Evolutionary conservation across 2,797 vertebrate species (phyloP).

Genomic region (Anabas testudineus): DNA sequence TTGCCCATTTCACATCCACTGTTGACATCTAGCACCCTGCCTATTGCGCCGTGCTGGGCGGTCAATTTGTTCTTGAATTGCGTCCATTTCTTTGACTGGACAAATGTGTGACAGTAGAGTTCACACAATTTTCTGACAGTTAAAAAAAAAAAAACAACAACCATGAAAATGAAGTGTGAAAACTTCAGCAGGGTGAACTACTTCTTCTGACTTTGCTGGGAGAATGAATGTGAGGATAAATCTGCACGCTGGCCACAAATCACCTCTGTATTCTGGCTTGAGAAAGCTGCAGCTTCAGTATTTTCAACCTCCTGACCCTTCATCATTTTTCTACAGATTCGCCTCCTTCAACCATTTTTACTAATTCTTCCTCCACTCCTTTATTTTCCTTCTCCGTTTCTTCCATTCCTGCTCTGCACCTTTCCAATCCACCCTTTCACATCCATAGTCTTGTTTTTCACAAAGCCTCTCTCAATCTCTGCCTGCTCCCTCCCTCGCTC

Average conservation of each 20-base stretch:
- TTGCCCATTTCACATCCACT: background rate
- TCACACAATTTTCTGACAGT: conserved; percentile 28
- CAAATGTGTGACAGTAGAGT: conserved; percentile 38
- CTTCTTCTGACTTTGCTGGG: conserved; percentile 20
- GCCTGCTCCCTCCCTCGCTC: conserved; percentile 7
- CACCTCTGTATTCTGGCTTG: background rate
- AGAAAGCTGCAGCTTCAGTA: background rate
- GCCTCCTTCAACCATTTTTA: background rate
- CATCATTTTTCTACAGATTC: background rate
- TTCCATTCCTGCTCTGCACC: background rate
- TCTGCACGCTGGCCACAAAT: background rate
- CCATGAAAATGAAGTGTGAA: conserved; percentile 27
- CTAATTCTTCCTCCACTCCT: background rate
- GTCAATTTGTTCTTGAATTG: conserved; percentile 53
- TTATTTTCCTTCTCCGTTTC: background rate
- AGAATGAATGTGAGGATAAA: conserved; percentile 3
- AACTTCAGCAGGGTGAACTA: conserved; percentile 20
- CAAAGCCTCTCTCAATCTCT: background rate
- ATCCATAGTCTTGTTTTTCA: background rate
- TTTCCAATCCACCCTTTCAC: conserved; percentile 6
- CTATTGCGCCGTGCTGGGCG: conserved; percentile 4
- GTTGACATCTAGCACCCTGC: conserved; percentile 1
- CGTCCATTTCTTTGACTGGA: conserved; percentile 58
- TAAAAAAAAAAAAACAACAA: conserved; percentile 20
- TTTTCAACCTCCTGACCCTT: background rate